Percentiles rank a stretch among this genome's conserved stretches.
These are phyloP conservation scores for Aphidoletes aphidimyza DNA, from an alignment of 2,888 invertebrate species.

Conservation along the genomic window DNA sequence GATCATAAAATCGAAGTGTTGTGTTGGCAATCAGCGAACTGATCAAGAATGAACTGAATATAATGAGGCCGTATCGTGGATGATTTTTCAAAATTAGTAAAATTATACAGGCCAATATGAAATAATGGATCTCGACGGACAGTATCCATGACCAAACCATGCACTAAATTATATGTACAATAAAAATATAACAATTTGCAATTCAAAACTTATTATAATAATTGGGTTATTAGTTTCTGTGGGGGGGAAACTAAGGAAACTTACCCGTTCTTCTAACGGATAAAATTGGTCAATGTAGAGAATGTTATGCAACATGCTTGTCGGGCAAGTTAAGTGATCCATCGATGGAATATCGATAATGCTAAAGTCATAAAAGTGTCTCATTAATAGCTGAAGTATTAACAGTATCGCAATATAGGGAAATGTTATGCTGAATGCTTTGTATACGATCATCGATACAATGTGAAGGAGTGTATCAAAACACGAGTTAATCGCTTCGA, in stretches of 20 bases:
- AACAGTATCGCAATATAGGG: constrained; percentile 72
- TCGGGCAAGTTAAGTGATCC: constrained; percentile 70
- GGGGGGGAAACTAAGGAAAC: too few species aligned
- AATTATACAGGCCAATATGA: constrained; percentile 75
- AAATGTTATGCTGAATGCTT: constrained; percentile 71
- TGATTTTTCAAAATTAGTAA: constrained; percentile 70
- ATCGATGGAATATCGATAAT: constrained; percentile 69
- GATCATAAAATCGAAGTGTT: constrained; percentile 61
- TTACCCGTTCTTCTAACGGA: constrained; percentile 71
- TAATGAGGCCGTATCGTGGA: constrained; percentile 61
- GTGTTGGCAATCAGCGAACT: constrained; percentile 69
- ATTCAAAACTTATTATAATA: too few species aligned
- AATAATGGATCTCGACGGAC: constrained; percentile 80
- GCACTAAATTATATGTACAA: constrained; percentile 73
- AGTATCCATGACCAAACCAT: constrained; percentile 86
- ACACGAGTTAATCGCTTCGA: constrained; percentile 67
- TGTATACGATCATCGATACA: constrained; percentile 68
- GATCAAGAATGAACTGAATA: constrained; percentile 65
- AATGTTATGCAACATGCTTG: constrained; percentile 74
- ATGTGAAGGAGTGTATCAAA: constrained; percentile 69
- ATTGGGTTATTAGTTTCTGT: too few species aligned
- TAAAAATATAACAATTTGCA: too few species aligned
- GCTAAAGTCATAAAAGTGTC: constrained; percentile 66
- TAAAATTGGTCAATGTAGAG: constrained; percentile 73
- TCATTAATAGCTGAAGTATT: constrained; percentile 68